Percentiles rank a stretch among this genome's conserved stretches.
These are phyloP conservation scores for Eublepharis macularius DNA, from an alignment of 2,113 vertebrate species.

Conservation along the genomic window DNA sequence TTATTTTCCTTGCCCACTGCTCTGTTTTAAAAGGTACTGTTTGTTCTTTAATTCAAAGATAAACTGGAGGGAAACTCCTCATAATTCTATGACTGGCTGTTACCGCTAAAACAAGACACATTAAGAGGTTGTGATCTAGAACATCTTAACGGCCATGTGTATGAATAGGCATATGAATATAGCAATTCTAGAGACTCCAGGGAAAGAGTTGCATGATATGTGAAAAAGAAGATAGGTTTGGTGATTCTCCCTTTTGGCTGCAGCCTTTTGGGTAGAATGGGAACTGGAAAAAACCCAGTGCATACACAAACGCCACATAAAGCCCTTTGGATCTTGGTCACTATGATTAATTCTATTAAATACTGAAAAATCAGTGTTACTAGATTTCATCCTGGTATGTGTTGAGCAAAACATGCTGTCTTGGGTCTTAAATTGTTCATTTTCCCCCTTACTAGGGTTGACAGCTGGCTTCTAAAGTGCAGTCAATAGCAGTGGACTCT, in stretches of 20 bases:
- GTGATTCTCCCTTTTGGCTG: neutral
- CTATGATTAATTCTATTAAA: slow-evolving; percentile 21
- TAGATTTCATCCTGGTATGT: slow-evolving; percentile 36
- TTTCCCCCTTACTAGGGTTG: slow-evolving; percentile 25
- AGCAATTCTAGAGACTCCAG: no score
- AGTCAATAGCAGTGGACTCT: slow-evolving; percentile 50
- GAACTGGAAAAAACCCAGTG: neutral
- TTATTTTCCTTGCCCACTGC: no score
- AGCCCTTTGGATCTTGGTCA: neutral
- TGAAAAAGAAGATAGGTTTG: neutral
- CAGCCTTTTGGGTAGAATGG: neutral
- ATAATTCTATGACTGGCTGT: no score
- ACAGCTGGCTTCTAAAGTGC: slow-evolving; percentile 63
- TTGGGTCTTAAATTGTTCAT: slow-evolving; percentile 24
- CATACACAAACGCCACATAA: neutral
- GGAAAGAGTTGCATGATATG: no score
- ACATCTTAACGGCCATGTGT: no score
- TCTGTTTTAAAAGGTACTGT: no score
- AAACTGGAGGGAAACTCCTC: no score
- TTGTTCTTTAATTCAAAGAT: no score
- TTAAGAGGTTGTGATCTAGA: no score
- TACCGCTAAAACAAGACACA: no score
- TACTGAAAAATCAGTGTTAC: slow-evolving; percentile 42
- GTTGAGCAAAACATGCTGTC: slow-evolving; percentile 52
- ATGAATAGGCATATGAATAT: no score